Percentiles rank a stretch among this genome's conserved stretches.
These are phyloP conservation scores for Labeo rohita DNA, from an alignment of 2,113 vertebrate species.

Conservation along the genomic window DNA sequence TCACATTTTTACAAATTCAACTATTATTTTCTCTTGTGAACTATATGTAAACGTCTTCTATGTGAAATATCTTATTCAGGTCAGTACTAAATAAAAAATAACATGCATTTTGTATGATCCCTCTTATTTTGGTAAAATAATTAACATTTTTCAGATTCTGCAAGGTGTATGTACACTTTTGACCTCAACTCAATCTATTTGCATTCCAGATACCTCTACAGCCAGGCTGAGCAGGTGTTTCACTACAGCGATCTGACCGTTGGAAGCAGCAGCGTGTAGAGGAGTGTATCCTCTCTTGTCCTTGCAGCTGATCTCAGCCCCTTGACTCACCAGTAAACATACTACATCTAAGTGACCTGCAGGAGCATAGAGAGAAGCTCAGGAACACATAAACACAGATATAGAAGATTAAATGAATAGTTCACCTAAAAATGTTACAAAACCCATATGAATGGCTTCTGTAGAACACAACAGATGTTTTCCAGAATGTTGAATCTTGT, in stretches of 20 bases:
- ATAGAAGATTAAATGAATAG: neutral
- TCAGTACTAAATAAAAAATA: too few relatives aligned
- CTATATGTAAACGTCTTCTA: too few relatives aligned
- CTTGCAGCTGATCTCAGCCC: conserved; percentile 93
- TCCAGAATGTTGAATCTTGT: neutral
- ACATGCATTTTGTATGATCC: too few relatives aligned
- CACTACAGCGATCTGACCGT: conserved; percentile 89
- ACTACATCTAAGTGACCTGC: conserved; percentile 94
- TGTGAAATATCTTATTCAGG: too few relatives aligned
- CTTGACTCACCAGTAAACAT: conserved; percentile 88
- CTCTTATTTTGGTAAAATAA: too few relatives aligned
- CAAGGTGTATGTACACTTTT: too few relatives aligned
- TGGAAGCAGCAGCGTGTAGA: conserved; percentile 92
- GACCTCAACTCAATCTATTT: neutral
- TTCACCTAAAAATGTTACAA: neutral
- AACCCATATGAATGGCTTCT: neutral
- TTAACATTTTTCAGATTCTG: too few relatives aligned
- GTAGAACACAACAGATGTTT: neutral
- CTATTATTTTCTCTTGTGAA: too few relatives aligned
- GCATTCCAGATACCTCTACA: conserved; percentile 83
- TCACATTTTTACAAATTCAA: too few relatives aligned
- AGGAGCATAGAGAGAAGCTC: neutral
- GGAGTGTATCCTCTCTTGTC: conserved; percentile 97
- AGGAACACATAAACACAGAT: neutral
- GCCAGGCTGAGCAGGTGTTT: conserved; percentile 93